Evolutionary conservation across 2,888 invertebrate species (phyloP).

Genomic region (Lithophane socia): DNA sequence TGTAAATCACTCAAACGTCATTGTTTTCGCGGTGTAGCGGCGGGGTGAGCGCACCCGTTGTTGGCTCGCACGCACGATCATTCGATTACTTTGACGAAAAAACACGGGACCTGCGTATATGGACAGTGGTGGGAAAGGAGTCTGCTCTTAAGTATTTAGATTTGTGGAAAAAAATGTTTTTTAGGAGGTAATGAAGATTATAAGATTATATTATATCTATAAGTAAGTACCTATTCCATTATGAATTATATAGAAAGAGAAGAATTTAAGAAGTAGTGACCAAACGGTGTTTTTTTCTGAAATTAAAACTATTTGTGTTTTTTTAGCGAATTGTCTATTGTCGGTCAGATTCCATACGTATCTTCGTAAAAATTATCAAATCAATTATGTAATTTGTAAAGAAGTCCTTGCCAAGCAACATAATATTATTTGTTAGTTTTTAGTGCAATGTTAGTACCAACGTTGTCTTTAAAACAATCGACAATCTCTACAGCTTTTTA

Average conservation of each 20-base stretch:
- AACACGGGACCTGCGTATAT: slow-evolving; percentile 48
- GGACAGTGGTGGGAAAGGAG: slow-evolving; percentile 61
- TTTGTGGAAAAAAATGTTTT: neutral
- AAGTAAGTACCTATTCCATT: too few relatives aligned
- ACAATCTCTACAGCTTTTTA: slow-evolving; percentile 58
- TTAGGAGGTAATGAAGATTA: neutral
- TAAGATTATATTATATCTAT: neutral
- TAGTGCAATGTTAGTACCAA: neutral
- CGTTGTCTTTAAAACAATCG: slow-evolving; percentile 6
- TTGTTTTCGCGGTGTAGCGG: slow-evolving; percentile 42
- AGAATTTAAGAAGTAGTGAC: neutral
- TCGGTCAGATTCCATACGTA: too few relatives aligned
- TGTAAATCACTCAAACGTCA: slow-evolving; percentile 35
- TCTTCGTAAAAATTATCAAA: neutral
- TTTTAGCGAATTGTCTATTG: neutral
- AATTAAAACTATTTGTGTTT: neutral
- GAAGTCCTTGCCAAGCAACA: neutral
- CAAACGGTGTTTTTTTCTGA: neutral
- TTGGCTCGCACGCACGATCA: slow-evolving; percentile 60
- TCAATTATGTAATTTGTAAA: neutral
- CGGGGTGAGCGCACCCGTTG: slow-evolving; percentile 61
- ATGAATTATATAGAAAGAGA: neutral
- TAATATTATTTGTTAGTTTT: neutral
- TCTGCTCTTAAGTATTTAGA: slow-evolving; percentile 5
- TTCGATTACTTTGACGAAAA: slow-evolving; percentile 67